A percentile compares a stretch with the other conserved stretches of the same genome.
These are phyloP conservation scores for Nowickia ferox DNA, from an alignment of 2,888 invertebrate species.

Conservation along the genomic window DNA sequence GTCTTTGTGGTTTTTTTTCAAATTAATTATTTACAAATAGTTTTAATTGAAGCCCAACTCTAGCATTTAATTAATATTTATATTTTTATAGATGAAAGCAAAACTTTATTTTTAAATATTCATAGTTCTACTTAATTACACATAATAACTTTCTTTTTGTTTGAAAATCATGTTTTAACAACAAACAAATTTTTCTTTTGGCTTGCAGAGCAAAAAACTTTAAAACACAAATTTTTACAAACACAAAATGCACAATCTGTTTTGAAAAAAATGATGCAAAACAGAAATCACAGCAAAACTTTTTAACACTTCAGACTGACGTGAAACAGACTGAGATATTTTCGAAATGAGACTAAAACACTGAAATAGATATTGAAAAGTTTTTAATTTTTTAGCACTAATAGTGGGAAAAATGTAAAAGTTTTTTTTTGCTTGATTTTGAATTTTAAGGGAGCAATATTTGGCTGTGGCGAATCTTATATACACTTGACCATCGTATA, in stretches of 20 bases:
- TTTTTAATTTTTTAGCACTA: background rate
- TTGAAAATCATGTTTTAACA: background rate
- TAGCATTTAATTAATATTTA: background rate
- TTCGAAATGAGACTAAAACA: background rate
- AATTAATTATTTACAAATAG: background rate
- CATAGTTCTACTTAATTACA: background rate
- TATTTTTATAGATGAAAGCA: background rate
- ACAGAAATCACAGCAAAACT: constrained; percentile 14
- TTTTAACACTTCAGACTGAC: constrained; percentile 17
- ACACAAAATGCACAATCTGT: constrained; percentile 35
- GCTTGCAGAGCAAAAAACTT: constrained; percentile 35
- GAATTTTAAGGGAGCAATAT: too few species aligned
- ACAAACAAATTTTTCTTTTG: background rate
- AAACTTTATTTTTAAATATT: constrained; percentile 11
- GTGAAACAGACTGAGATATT: constrained; percentile 9
- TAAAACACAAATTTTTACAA: constrained; percentile 23
- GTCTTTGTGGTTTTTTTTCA: background rate
- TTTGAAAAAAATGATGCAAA: constrained; percentile 5
- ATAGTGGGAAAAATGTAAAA: background rate
- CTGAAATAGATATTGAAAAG: background rate
- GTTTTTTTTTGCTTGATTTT: background rate
- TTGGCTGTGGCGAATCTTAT: too few species aligned
- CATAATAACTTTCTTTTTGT: background rate
- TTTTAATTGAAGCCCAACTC: background rate
- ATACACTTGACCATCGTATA: too few species aligned